phyloP scores from a whole-genome alignment of 2,888 invertebrate genomes.

The Parnassius smintheus region DNA sequence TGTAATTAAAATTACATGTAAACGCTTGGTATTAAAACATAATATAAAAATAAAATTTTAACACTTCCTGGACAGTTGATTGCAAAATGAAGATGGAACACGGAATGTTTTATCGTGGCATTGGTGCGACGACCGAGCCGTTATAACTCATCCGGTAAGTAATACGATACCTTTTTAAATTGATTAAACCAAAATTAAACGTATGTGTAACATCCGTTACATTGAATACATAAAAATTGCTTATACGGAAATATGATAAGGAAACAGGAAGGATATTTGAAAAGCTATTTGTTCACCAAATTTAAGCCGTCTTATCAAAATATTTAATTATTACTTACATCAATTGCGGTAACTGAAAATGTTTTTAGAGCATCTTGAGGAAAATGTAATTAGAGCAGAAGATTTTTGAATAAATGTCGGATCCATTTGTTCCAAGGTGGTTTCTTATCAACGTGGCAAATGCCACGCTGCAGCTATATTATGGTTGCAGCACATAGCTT shows the following conservation, averaged over 20 bases:
- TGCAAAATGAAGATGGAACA: constrained; percentile 11
- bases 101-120: constrained; percentile 10
- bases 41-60: constrained; percentile 18
- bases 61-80: constrained; percentile 18
- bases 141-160: constrained; percentile 19
- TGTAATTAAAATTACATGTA: constrained; percentile 4
- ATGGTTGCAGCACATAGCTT: no score
- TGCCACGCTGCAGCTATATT: no score
- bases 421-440: no score
- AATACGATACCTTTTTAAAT: constrained; percentile 16
- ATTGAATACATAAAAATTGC: constrained; percentile 23
- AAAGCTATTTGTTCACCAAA: no score
- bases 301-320: no score
- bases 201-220: constrained; percentile 13
- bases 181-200: constrained; percentile 22
- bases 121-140: constrained; percentile 4
- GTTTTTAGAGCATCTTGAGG: no score
- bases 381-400: no score
- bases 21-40: constrained; percentile 16
- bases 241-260: constrained; percentile 7
- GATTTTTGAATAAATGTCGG: no score
- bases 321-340: no score
- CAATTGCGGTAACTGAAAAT: no score
- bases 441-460: no score
- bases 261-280: constrained; percentile 4